Evolutionary conservation across 2,113 vertebrate genomes (phyloP), one percentile per base, ranked within the genome.

Genomic region (Apus apus): DNA sequence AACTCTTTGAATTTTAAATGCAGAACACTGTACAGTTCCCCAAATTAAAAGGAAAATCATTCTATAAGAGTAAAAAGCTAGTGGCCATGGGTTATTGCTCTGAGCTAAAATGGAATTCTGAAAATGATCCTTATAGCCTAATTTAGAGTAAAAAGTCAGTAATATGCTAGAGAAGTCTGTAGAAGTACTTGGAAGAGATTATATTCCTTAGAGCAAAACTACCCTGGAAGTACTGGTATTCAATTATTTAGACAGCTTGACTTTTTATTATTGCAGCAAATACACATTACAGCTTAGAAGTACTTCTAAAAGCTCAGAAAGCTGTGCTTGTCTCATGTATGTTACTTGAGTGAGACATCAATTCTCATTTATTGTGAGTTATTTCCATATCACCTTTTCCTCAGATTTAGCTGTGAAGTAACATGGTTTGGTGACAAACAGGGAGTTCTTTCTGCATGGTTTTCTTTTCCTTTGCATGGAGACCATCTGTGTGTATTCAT

Each of bases 201-300:
- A 45, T 72, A 62, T 72, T 57, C 90, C 26, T 81, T 58, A 45
- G 43, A 85, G 53, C 27, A 82, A 78, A 88, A 85, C 57, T 91
- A 23, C 66, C 17, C 12, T 65, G 66, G 32, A 85, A 54, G 50
- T 89, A 19, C 36, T 78, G 58, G 30, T 67, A 75, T 89, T 81
- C 45, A 75, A 14, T 88, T 90, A 86, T 77, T 85, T 85, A 72
- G 54, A 77, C 30, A 79, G 29, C 29, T 19, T 57, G 15, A 79
- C 38, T 76, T 90, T 88, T 77, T 92, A 71, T 93, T 94, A 84
- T 75, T 90, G 68, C 61, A 92, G 72, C 34, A 93, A 89, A 95
- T 88, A 56, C 53, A 34, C 8, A 20, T 67, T 89, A 36, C 17
- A 53, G 8, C 48, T 85, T 43, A 77, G 53, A 89, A 84, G 14